Evolutionary conservation across 2,888 invertebrate species (phyloP).

Genomic region (Nemapogon koenigi): DNA sequence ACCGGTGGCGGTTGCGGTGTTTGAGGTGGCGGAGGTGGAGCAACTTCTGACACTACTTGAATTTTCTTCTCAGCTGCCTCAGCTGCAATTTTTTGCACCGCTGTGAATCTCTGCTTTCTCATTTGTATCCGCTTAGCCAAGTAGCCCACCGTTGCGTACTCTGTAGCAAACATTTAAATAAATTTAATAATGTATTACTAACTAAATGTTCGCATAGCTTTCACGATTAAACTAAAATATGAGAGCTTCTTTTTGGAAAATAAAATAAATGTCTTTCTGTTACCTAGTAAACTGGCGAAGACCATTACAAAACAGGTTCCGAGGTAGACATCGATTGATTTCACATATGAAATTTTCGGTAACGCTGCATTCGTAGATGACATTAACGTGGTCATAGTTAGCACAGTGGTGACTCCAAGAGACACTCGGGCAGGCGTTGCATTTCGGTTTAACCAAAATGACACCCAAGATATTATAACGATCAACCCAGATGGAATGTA

Average conservation of each 20-base stretch:
- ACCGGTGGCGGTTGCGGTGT: conserved; percentile 24
- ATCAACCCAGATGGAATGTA: conserved; percentile 91
- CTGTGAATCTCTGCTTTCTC: conserved; percentile 82
- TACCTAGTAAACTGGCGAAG: conserved; percentile 88
- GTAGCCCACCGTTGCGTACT: conserved; percentile 92
- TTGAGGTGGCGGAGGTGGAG: conserved; percentile 32
- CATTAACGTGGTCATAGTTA: conserved; percentile 93
- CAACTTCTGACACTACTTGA: conserved; percentile 46
- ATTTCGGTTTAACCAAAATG: conserved; percentile 88
- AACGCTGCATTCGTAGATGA: conserved; percentile 88
- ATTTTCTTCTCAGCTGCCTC: conserved; percentile 83
- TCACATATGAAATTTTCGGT: conserved; percentile 92
- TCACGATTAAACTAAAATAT: conserved; percentile 10
- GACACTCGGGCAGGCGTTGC: conserved; percentile 87
- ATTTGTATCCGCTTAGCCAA: conserved; percentile 90
- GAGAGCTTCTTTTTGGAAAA: not conserved
- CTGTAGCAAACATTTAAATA: conserved; percentile 46
- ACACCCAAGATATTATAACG: conserved; percentile 91
- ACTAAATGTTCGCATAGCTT: not conserved
- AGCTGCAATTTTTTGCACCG: conserved; percentile 82
- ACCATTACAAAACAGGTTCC: conserved; percentile 95
- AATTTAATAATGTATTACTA: not conserved
- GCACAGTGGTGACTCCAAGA: conserved; percentile 86
- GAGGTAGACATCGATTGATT: conserved; percentile 90
- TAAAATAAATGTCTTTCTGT: conserved; percentile 20